A percentile compares a stretch with the other conserved stretches of the same genome.
Evolutionary conservation across 2,888 invertebrate genomes (phyloP).

Genomic region (Monopis laevigella): DNA sequence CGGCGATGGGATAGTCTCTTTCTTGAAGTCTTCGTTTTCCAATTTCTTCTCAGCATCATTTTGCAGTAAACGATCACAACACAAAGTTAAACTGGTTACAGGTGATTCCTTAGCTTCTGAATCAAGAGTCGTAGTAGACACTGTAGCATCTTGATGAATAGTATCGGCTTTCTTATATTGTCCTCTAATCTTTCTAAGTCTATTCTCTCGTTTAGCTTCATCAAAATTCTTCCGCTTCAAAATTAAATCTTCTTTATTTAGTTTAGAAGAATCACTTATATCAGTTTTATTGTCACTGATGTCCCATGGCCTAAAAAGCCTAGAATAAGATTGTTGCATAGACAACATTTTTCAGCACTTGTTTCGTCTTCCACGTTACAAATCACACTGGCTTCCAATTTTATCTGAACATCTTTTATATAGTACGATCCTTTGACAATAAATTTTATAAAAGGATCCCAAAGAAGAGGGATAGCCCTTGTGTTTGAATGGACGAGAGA

Average conservation of each 20-base stretch:
- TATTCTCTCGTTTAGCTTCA: constrained; percentile 43
- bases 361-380: constrained; percentile 38
- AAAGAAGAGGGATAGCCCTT: constrained; percentile 51
- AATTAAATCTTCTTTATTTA: constrained; percentile 23
- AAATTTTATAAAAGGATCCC: constrained; percentile 61
- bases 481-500: constrained; percentile 58
- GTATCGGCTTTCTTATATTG: constrained; percentile 40
- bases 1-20: background rate
- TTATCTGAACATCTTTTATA: constrained; percentile 58
- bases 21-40: constrained; percentile 15
- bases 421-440: constrained; percentile 62
- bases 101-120: constrained; percentile 38
- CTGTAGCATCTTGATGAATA: constrained; percentile 61
- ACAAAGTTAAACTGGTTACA: constrained; percentile 43
- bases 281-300: constrained; percentile 36
- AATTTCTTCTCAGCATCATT: constrained; percentile 27
- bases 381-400: constrained; percentile 48
- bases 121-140: constrained; percentile 64
- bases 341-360: constrained; percentile 38
- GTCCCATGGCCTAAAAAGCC: constrained; percentile 72
- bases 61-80: constrained; percentile 47
- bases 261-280: constrained; percentile 23
- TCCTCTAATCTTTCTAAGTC: constrained; percentile 55
- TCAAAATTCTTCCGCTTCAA: constrained; percentile 35
- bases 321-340: constrained; percentile 48